Percentiles rank a stretch among this genome's conserved stretches.
Evolutionary conservation across 2,888 invertebrate species (phyloP).

Genomic region (Odontothrips loti): DNA sequence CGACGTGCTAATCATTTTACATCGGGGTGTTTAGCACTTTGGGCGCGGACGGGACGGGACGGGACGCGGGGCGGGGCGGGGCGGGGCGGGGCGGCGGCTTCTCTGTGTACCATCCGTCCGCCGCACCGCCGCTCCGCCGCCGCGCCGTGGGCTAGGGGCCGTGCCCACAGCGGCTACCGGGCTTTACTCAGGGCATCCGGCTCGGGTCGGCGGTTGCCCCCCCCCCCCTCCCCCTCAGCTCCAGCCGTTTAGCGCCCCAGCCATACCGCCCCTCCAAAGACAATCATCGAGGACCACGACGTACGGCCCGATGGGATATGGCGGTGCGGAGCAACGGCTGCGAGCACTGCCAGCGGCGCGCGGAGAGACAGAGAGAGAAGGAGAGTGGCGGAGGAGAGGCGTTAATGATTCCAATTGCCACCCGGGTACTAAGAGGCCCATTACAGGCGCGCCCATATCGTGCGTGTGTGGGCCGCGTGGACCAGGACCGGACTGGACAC

Average conservation of each 20-base stretch:
- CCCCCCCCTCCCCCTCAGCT: neutral
- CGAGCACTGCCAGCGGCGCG: no score
- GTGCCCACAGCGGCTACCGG: neutral
- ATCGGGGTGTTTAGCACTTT: constrained; percentile 17
- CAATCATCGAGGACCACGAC: neutral
- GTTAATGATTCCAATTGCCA: constrained; percentile 25
- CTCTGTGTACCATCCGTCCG: neutral
- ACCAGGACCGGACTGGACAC: neutral
- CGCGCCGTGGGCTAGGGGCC: neutral
- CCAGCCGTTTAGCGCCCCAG: neutral
- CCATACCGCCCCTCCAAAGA: neutral
- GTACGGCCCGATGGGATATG: neutral
- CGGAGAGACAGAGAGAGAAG: neutral
- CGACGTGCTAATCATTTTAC: constrained; percentile 25
- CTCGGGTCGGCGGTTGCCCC: neutral
- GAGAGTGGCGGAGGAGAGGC: neutral
- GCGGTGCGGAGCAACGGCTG: no score
- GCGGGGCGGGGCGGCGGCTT: neutral
- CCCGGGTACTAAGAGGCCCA: constrained; percentile 23
- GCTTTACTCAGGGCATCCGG: constrained; percentile 11
- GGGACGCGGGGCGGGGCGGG: neutral
- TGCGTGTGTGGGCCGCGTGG: neutral
- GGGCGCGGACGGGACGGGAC: neutral
- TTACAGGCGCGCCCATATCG: neutral
- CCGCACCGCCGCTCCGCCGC: neutral